A percentile compares a stretch with the other conserved stretches of the same genome.
phyloP scores from a whole-genome alignment of 1,140 invertebrate genomes.

The Drosophila fuyamai region DNA sequence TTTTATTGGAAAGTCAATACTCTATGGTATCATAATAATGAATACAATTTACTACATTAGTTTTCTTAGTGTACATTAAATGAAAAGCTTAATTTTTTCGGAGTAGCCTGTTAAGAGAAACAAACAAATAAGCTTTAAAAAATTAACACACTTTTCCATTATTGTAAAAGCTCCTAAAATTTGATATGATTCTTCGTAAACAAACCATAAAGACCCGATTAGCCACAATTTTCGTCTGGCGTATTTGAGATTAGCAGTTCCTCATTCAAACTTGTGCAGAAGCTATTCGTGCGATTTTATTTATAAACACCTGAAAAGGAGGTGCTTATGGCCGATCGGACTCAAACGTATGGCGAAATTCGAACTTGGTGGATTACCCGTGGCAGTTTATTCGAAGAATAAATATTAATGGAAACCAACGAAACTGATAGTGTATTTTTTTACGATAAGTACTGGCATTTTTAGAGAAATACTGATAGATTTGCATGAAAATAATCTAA shows the following conservation, averaged over 20 bases:
- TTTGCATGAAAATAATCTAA: not conserved
- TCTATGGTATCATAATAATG: too few relatives aligned
- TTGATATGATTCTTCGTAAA: slow-evolving; percentile 19
- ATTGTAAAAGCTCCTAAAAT: not conserved
- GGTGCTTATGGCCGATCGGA: slow-evolving; percentile 5
- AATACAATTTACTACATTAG: too few relatives aligned
- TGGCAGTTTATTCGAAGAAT: not conserved
- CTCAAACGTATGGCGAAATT: not conserved
- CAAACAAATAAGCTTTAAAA: not conserved
- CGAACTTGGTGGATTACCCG: slow-evolving; percentile 2
- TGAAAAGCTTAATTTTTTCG: slow-evolving; percentile 2
- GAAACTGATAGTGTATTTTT: not conserved
- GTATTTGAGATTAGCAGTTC: slow-evolving; percentile 10
- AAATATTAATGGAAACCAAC: not conserved
- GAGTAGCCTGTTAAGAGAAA: not conserved
- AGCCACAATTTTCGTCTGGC: not conserved
- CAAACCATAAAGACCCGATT: slow-evolving; percentile 10
- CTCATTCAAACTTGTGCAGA: slow-evolving; percentile 1
- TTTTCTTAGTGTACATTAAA: too few relatives aligned
- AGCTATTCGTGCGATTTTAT: slow-evolving; percentile 1
- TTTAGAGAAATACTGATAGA: not conserved
- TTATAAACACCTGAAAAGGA: not conserved
- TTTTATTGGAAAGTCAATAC: too few relatives aligned
- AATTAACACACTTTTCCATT: not conserved
- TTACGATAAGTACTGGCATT: not conserved